Evolutionary conservation across 1,140 invertebrate species (phyloP), one percentile per base, ranked within the genome.

Genomic region (Microplitis demolitor): DNA sequence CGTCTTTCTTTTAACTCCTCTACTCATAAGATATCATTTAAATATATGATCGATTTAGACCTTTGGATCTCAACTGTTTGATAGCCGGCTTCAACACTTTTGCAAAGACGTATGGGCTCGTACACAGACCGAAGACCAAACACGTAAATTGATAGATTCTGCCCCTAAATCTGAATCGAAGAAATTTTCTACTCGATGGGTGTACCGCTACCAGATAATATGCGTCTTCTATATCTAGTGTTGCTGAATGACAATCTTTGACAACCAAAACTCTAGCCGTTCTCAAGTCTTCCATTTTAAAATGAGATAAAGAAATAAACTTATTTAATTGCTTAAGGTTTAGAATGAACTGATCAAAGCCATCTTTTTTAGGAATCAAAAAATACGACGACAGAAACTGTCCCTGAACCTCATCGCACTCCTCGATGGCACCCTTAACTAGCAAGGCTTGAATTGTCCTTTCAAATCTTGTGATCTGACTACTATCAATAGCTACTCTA

Each of bases 301-400:
- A 82, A 72, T 83, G 80, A 8, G 34, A 4, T 3, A 73, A 14
- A 61, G 60, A 58, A 6, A 83, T 74, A 69, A 76, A 79, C 45
- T 74, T 66, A 73, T 83, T 83, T 37, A 82, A 74, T n/a, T 61
- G 61, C 70, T 80, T 82, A 35, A 79, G 68, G 75, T 81, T 82
- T 66, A 82, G 60, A 16, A 81, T 79, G 45, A 82, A 82, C 56
- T 77, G 63, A 60, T 72, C 68, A 9, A 62, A 70, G 14, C 79
- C 79, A 60, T 80, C 76, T 63, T 72, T 71, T 68, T 82, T 80
- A n/a, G 71, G 77, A 9, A 74, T 31, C 14, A 79, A 51, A 70
- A 82, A 82, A 69, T 77, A 71, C 58, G 61, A 63, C 5, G 80
- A 82, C 11, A 80, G 24, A 77, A 81, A 82, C 70, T 79, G 71